Evolutionary conservation across 2,797 vertebrate species (phyloP).

Genomic region (Poecile montanus): DNA sequence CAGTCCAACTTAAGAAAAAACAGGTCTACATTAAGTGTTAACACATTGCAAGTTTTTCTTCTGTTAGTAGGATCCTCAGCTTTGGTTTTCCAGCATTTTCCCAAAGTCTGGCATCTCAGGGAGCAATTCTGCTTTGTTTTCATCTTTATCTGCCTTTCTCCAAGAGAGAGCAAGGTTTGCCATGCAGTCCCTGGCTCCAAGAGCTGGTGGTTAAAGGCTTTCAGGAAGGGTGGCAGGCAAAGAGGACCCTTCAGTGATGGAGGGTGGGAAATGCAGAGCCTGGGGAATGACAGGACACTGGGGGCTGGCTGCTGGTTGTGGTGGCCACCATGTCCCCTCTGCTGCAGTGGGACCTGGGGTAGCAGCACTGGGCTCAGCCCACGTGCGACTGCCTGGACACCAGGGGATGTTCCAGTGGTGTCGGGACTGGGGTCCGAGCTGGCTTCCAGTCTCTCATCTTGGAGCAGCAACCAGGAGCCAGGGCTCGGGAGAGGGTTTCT

Average conservation of each 20-base stretch:
- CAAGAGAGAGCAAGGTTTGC: background rate
- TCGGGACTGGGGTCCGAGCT: constrained; percentile 18
- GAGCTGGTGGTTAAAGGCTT: background rate
- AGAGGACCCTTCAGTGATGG: background rate
- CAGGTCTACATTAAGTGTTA: background rate
- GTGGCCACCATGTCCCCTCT: background rate
- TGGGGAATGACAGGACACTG: background rate
- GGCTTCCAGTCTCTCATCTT: constrained; percentile 60
- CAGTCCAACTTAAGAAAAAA: background rate
- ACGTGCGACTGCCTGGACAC: fast-evolving
- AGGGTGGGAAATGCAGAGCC: background rate
- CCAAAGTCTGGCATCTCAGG: background rate
- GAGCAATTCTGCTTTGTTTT: background rate
- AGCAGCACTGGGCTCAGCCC: fast-evolving
- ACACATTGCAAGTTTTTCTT: background rate
- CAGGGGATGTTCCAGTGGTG: background rate
- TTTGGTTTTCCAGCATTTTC: background rate
- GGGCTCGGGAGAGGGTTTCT: constrained; percentile 78
- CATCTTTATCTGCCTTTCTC: background rate
- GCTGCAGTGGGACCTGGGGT: background rate
- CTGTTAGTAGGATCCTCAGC: background rate
- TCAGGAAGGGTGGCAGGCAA: background rate
- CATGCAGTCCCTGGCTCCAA: background rate
- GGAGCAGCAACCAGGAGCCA: constrained; percentile 64
- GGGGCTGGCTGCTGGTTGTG: background rate